Conservation (phyloP, 2,888 invertebrate species). For the Dilophus febrilis region DNA sequence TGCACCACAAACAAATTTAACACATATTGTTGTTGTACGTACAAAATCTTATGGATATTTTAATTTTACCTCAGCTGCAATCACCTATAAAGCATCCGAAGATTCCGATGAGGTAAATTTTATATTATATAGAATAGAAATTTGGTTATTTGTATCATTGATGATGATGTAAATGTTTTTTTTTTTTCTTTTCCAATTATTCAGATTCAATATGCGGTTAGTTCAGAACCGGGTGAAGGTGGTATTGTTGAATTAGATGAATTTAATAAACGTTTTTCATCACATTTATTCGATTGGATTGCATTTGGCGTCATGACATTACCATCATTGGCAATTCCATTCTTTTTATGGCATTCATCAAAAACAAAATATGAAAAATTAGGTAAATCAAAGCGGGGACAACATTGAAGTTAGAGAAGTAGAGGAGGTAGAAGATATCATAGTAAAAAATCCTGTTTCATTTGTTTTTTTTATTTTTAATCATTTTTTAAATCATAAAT, state of each 20-base stretch:
- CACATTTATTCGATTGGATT: conserved; percentile 92
- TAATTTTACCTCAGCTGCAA: conserved; percentile 92
- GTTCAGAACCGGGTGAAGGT: conserved; percentile 91
- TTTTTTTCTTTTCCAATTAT: conserved; percentile 17
- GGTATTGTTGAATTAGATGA: conserved; percentile 82
- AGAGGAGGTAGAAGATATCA: no score
- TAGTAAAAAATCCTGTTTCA: no score
- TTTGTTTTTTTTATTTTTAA: no score
- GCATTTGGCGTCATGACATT: conserved; percentile 94
- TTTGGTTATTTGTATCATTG: background rate
- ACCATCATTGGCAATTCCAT: conserved; percentile 86
- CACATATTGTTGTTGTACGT: conserved; percentile 81
- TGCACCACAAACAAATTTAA: conserved; percentile 81
- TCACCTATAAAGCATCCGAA: conserved; percentile 73
- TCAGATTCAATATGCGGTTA: conserved; percentile 50
- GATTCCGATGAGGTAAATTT: conserved; percentile 51
- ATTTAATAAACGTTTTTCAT: conserved; percentile 91
- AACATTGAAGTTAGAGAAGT: conserved; percentile 15
- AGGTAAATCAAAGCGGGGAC: conserved; percentile 50
- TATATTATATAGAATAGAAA: background rate
- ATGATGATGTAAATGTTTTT: background rate
- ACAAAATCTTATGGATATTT: conserved; percentile 85
- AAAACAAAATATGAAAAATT: conserved; percentile 86
- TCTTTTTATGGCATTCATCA: conserved; percentile 85
- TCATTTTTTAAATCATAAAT: no score